A percentile compares a stretch with the other conserved stretches of the same genome.
Conservation (phyloP, 2,888 invertebrate genomes). For the Oscheius sp. region DNA sequence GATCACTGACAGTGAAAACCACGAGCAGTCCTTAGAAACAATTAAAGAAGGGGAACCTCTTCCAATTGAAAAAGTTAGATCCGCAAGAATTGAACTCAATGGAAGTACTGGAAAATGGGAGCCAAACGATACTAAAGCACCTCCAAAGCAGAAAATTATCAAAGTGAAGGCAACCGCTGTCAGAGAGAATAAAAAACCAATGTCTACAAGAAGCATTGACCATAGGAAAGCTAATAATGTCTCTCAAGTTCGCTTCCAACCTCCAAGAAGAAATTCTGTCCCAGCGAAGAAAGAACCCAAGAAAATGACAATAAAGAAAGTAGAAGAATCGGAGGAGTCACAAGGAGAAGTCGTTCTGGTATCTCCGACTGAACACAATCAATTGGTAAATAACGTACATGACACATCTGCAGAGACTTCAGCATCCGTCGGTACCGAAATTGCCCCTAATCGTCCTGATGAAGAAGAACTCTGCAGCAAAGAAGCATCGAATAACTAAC, state of each 20-base stretch:
- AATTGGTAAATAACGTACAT: neutral
- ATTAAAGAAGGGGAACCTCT: neutral
- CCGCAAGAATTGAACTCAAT: neutral
- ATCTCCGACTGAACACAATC: neutral
- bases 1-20: neutral
- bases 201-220: neutral
- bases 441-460: neutral
- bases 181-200: constrained; percentile 7
- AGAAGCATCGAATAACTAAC: neutral
- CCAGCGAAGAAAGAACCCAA: neutral
- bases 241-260: constrained; percentile 6
- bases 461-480: neutral
- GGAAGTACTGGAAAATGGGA: neutral
- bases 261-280: neutral
- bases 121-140: neutral
- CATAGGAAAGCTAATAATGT: neutral
- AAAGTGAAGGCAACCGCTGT: constrained; percentile 5
- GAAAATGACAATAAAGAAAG: neutral
- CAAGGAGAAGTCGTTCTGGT: constrained; percentile 5
- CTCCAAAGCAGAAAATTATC: neutral
- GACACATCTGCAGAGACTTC: neutral
- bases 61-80: neutral
- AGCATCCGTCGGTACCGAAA: neutral
- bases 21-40: neutral
- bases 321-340: constrained; percentile 1